Evolutionary conservation across 2,113 vertebrate genomes (phyloP).

Genomic region (Danionella cerebrum): DNA sequence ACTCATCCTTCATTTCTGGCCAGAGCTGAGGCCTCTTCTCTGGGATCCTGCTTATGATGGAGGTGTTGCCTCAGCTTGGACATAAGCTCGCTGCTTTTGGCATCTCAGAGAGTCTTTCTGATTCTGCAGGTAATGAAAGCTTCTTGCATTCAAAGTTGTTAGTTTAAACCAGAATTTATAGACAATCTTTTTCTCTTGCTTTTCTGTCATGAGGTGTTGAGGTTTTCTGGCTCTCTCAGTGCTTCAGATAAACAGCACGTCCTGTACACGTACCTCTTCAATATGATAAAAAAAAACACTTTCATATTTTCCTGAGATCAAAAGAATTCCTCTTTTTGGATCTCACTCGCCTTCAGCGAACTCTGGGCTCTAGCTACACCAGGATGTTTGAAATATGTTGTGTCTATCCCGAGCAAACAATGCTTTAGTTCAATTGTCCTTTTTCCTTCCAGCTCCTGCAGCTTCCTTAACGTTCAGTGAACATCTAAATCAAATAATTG

Average conservation of each 20-base stretch:
- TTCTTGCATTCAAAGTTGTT: neutral
- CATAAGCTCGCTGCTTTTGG: slow-evolving; percentile 51
- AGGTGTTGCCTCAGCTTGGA: slow-evolving; percentile 50
- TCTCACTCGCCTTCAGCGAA: no score
- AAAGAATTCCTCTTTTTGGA: neutral
- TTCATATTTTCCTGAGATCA: neutral
- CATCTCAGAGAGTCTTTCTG: slow-evolving; percentile 46
- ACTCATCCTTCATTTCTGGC: slow-evolving; percentile 25
- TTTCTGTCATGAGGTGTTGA: neutral
- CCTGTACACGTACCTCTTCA: neutral
- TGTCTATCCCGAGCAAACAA: slow-evolving; percentile 31
- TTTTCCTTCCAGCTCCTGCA: slow-evolving; percentile 16
- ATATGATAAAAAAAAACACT: neutral
- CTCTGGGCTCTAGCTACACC: no score
- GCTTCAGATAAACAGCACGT: neutral
- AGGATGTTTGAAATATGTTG: slow-evolving; percentile 41
- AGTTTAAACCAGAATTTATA: no score
- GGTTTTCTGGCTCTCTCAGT: neutral
- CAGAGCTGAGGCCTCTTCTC: slow-evolving; percentile 29
- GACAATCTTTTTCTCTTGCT: neutral
- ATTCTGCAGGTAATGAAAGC: slow-evolving; percentile 55
- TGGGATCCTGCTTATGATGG: slow-evolving; percentile 49
- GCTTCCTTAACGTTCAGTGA: slow-evolving; percentile 23
- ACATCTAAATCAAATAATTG: slow-evolving; percentile 11
- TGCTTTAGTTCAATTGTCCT: slow-evolving; percentile 13